A percentile compares a stretch with the other conserved stretches of the same genome.
Evolutionary conservation across 2,797 vertebrate species (phyloP).

Genomic region (Anolis apletophallus): DNA sequence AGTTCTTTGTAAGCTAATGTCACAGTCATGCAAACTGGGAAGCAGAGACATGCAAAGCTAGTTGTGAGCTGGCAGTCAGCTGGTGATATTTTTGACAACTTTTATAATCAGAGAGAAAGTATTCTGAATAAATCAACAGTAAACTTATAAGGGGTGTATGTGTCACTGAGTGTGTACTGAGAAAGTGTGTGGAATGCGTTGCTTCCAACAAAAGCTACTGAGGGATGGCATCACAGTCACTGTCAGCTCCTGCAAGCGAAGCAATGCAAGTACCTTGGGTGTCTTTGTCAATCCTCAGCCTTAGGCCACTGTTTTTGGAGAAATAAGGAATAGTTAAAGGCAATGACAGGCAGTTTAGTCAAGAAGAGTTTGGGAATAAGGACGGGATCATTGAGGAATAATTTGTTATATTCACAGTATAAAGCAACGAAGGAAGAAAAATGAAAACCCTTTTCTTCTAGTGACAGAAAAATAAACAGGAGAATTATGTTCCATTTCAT

Average conservation of each 20-base stretch:
- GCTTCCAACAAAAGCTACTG: slow-evolving; percentile 54
- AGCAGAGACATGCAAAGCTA: not conserved
- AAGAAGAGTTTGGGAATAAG: slow-evolving; percentile 63
- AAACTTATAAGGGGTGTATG: slow-evolving; percentile 1
- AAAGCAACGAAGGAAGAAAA: slow-evolving; percentile 46
- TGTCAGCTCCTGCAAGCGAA: slow-evolving; percentile 72
- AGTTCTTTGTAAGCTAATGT: not conserved
- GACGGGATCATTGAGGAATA: slow-evolving; percentile 57
- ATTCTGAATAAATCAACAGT: slow-evolving; percentile 14
- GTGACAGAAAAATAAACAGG: slow-evolving; percentile 69
- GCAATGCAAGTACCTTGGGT: slow-evolving; percentile 69
- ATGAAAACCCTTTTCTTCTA: slow-evolving; percentile 50
- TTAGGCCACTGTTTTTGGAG: slow-evolving; percentile 74
- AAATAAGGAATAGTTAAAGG: slow-evolving; percentile 72
- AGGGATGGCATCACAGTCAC: slow-evolving; percentile 35
- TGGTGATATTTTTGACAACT: not conserved
- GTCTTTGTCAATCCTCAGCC: slow-evolving; percentile 76
- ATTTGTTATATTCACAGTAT: slow-evolving; percentile 55
- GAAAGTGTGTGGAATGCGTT: not conserved
- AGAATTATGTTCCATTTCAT: slow-evolving; percentile 67
- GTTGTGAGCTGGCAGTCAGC: not conserved
- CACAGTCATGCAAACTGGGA: slow-evolving; percentile 21
- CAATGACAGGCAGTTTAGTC: slow-evolving; percentile 74
- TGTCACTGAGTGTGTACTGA: not conserved
- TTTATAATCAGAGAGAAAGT: not conserved